Conservation (phyloP, 1,140 invertebrate genomes). For the Acromyrmex echinatior region DNA sequence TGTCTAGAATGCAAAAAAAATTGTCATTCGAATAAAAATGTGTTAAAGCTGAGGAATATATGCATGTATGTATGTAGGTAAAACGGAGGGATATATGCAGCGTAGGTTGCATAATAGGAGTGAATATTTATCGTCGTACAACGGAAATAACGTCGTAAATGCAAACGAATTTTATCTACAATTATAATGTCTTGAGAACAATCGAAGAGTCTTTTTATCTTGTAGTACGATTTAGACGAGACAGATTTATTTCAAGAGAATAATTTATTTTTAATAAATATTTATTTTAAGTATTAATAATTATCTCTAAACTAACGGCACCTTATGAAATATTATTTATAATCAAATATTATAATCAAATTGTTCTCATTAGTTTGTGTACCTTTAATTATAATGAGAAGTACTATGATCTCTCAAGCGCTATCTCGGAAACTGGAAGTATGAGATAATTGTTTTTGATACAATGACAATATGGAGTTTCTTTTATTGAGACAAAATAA, state of each 20-base stretch:
- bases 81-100: neutral
- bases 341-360: neutral
- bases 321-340: neutral
- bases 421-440: neutral
- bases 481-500: conserved; percentile 26
- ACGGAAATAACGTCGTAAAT: conserved; percentile 34
- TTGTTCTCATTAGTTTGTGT: neutral
- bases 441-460: conserved; percentile 40
- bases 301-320: neutral
- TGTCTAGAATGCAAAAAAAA: neutral
- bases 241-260: neutral
- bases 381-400: neutral
- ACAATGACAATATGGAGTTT: neutral
- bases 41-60: neutral
- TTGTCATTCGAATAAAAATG: neutral
- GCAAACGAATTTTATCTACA: conserved; percentile 42
- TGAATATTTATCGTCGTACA: conserved; percentile 31
- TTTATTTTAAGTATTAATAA: neutral
- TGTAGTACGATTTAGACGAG: neutral
- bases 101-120: conserved; percentile 9
- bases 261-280: conserved; percentile 13
- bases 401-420: neutral
- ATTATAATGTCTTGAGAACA: conserved; percentile 36
- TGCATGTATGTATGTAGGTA: conserved; percentile 31
- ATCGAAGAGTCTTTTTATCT: neutral